phyloP scores from a whole-genome alignment of 2,797 vertebrate species.

The Helostoma temminkii region DNA sequence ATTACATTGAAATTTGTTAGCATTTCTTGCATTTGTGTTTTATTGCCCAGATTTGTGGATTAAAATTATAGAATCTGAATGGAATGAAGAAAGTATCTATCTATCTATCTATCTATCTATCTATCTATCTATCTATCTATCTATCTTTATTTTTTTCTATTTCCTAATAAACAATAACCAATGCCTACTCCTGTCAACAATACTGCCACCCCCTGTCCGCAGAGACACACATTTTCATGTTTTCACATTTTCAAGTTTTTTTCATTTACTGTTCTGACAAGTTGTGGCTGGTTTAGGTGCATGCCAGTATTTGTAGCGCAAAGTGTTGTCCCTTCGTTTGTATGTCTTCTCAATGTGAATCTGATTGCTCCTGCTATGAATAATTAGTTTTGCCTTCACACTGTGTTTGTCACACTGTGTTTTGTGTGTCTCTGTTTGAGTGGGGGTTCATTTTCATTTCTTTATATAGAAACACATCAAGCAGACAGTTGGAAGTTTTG shows the following conservation, averaged over 20 bases:
- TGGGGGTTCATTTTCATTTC: slow-evolving; percentile 37
- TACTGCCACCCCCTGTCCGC: not conserved
- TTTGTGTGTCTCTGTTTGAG: slow-evolving; percentile 25
- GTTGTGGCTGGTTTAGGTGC: slow-evolving; percentile 15
- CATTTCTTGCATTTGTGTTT: no score
- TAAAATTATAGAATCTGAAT: no score
- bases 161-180: slow-evolving; percentile 11
- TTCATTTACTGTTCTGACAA: not conserved
- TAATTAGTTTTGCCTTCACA: slow-evolving; percentile 52
- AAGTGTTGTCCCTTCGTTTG: slow-evolving; percentile 24
- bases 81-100: no score
- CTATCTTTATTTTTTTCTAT: not conserved
- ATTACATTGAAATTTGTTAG: no score
- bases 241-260: not conserved
- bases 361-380: slow-evolving; percentile 26
- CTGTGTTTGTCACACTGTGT: slow-evolving; percentile 45
- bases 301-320: slow-evolving; percentile 11
- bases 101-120: no score
- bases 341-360: slow-evolving; percentile 24
- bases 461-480: slow-evolving; percentile 52
- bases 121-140: not conserved
- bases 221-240: not conserved
- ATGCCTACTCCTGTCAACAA: not conserved
- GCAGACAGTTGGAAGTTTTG: slow-evolving; percentile 42
- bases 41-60: no score